A percentile compares a stretch with the other conserved stretches of the same genome.
Conservation (phyloP, 2,797 vertebrate species). For the Typhlichthys eigenmanni region DNA sequence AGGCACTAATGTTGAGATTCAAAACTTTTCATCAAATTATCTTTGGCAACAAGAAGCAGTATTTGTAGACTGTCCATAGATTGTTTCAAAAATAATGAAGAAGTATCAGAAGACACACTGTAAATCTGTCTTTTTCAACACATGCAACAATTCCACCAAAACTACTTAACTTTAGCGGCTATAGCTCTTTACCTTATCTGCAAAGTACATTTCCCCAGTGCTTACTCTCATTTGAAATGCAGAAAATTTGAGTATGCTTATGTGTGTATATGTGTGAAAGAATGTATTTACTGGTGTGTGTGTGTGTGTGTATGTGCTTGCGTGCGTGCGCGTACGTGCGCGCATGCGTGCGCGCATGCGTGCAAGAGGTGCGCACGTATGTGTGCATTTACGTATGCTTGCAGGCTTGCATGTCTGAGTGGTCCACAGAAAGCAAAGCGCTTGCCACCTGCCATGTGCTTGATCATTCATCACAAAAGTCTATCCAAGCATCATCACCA, state of each 20-base stretch:
- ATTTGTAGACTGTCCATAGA: conserved; percentile 52
- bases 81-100: conserved; percentile 61
- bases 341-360: conserved; percentile 21
- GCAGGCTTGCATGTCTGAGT: conserved; percentile 39
- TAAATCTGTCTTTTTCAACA: conserved; percentile 59
- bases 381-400: conserved; percentile 20
- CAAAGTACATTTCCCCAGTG: conserved; percentile 76
- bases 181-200: conserved; percentile 66
- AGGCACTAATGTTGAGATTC: conserved; percentile 62
- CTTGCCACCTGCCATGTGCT: conserved; percentile 51
- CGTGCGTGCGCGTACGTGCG: conserved; percentile 34
- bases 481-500: conserved; percentile 41
- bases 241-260: conserved; percentile 57
- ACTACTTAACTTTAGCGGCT: conserved; percentile 62
- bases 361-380: conserved; percentile 23
- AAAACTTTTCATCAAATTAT: conserved; percentile 50
- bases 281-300: conserved; percentile 45
- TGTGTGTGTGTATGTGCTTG: conserved; percentile 11
- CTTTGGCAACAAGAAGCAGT: conserved; percentile 57
- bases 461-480: conserved; percentile 55
- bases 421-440: conserved; percentile 46
- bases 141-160: conserved; percentile 63
- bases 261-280: conserved; percentile 39
- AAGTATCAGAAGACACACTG: conserved; percentile 64
- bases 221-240: conserved; percentile 74